Evolutionary conservation across 2,888 invertebrate species (phyloP), one percentile per base, ranked within the genome.

Genomic region (Lysandra bellargus): DNA sequence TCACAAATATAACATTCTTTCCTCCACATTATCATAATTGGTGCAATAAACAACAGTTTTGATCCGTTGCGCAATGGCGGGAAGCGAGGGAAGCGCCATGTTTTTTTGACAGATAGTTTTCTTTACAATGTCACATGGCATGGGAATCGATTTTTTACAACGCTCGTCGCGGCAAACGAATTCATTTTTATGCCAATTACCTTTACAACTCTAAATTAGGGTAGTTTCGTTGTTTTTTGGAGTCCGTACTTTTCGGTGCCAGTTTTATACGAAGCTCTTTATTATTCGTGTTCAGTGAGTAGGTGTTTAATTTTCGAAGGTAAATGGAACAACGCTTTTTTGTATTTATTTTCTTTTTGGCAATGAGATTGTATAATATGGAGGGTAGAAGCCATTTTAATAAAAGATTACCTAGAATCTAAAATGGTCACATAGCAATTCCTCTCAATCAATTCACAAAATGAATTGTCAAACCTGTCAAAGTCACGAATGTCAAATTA

Each of bases 171-270:
- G 80, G 83, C 82, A 82, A 82, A 81, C 80, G 78, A 80, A 64
- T 75, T 78, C 79, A 80, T 79, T 76, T 77, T 80, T 40, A 76
- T 80, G 78, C 78, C 80, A 81, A 83, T 76, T 76, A 76, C 53
- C 53, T 76, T 76, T 76, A 81, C 82, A 82, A 81, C 82, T 81
- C 78, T 73, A 85, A 85, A 85, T 84, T 84, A 81, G 74, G 77
- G 81, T 82, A 49, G 57, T 76, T 49, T 53, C 30, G 33, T 57
- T 30, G 53, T 53, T 76, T 76, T 69, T 33, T 14, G 49, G 53
- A 76, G 33, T 4, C 69, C 33, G 69, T 69, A 69, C 69, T 69
- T 75, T 44, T 49, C 75, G 44, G 75, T 44, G 23, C 75, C 75
- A 49, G 75, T 75, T 75, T 49, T 30, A 49, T 49, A 75, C 23